phyloP scores from a whole-genome alignment of 2,113 vertebrate genomes.

The Vanacampus margaritifer region DNA sequence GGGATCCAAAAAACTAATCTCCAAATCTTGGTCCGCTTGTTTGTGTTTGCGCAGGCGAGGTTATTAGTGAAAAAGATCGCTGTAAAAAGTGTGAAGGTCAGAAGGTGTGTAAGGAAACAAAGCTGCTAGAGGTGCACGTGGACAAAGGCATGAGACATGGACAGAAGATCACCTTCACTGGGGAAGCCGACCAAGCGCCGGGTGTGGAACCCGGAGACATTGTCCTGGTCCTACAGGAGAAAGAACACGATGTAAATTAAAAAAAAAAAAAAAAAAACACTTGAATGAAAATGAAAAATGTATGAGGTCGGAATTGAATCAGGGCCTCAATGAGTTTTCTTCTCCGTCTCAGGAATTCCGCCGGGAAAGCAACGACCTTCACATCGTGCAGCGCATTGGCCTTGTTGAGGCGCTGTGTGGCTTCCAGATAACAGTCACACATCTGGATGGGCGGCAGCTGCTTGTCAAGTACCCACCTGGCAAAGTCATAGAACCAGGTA shows the following conservation, averaged over 20 bases:
- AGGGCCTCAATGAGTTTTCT: neutral
- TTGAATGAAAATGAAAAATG: too few relatives aligned
- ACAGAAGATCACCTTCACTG: slow-evolving; percentile 95
- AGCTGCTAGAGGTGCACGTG: slow-evolving; percentile 97
- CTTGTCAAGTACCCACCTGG: slow-evolving; percentile 95
- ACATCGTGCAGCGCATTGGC: slow-evolving; percentile 95
- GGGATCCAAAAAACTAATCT: neutral
- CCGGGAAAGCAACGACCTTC: slow-evolving; percentile 90
- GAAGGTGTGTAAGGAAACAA: slow-evolving; percentile 97
- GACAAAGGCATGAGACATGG: slow-evolving; percentile 99
- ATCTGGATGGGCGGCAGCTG: slow-evolving; percentile 92
- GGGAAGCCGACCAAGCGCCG: slow-evolving; percentile 97
- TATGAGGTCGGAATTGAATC: neutral
- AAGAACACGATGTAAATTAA: slow-evolving; percentile 88
- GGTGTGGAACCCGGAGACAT: slow-evolving; percentile 96
- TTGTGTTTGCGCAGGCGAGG: slow-evolving; percentile 80
- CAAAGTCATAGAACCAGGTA: slow-evolving; percentile 98
- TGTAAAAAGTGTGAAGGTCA: slow-evolving; percentile 99
- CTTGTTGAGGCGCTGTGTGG: slow-evolving; percentile 96
- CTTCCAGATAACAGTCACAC: slow-evolving; percentile 93
- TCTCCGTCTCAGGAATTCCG: slow-evolving; percentile 63
- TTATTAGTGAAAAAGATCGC: slow-evolving; percentile 97
- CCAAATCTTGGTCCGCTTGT: slow-evolving; percentile 1
- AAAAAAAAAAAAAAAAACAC: too few relatives aligned
- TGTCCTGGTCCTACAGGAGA: slow-evolving; percentile 93